These are phyloP conservation scores for Diloba caeruleocephala DNA, from an alignment of 2,888 invertebrate genomes.

Conservation along the genomic window DNA sequence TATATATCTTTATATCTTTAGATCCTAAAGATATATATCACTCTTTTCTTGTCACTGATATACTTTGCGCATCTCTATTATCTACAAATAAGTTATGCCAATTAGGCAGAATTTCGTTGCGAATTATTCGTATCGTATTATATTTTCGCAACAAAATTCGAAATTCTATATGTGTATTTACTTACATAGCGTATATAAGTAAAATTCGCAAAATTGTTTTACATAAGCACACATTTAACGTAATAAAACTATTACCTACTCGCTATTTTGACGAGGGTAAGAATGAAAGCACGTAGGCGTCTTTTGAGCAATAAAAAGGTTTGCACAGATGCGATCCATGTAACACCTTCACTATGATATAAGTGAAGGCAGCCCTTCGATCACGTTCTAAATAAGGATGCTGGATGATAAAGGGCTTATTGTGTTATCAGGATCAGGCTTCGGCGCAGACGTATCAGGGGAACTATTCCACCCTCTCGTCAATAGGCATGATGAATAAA, in stretches of 20 bases:
- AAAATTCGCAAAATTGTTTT: not conserved
- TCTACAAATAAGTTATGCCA: no score
- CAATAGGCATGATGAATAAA: conserved; percentile 17
- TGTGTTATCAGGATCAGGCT: conserved; percentile 45
- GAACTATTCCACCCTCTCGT: conserved; percentile 3
- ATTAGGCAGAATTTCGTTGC: no score
- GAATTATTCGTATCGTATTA: no score
- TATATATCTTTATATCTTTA: no score
- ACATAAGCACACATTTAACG: conserved; percentile 1
- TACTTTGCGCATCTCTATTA: no score
- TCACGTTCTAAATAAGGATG: conserved; percentile 33
- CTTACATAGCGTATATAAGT: no score
- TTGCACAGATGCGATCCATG: conserved; percentile 1
- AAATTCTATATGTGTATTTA: no score
- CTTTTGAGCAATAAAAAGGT: conserved; percentile 11
- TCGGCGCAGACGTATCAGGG: conserved; percentile 20
- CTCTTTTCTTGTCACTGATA: no score
- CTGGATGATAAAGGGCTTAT: conserved; percentile 44
- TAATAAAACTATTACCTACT: conserved; percentile 14
- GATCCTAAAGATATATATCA: no score
- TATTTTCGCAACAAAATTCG: no score
- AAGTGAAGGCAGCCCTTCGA: conserved; percentile 6
- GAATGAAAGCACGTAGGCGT: conserved; percentile 3
- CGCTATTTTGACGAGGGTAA: conserved; percentile 30
- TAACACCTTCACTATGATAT: conserved; percentile 11